phyloP scores from a whole-genome alignment of 2,113 vertebrate species.

The Rhabdomys dilectus region DNA sequence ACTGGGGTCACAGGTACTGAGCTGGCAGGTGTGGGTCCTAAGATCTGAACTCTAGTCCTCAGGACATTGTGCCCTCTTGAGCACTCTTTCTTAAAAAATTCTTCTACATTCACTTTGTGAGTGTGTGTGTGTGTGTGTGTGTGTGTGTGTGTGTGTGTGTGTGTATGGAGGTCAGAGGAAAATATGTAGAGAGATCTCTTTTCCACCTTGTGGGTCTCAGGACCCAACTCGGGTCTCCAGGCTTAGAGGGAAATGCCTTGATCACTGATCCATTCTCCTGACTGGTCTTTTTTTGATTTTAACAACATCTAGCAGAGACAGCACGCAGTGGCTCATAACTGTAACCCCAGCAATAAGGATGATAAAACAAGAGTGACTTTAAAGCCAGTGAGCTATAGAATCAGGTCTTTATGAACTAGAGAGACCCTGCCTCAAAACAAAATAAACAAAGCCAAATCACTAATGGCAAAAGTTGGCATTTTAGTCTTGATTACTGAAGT shows the following conservation, averaged over 20 bases:
- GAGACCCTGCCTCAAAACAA: background rate
- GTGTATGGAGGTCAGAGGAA: background rate
- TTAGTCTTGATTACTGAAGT: background rate
- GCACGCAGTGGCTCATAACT: no score
- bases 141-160: no score
- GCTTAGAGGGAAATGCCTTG: background rate
- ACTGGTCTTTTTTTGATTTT: background rate
- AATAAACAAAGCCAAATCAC: background rate
- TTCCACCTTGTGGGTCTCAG: background rate
- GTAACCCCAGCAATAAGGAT: background rate
- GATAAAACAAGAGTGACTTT: background rate
- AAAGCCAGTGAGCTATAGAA: no score
- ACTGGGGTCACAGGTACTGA: background rate
- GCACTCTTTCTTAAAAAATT: background rate
- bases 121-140: background rate
- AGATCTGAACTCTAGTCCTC: background rate
- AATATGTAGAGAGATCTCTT: background rate
- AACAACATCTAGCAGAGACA: background rate
- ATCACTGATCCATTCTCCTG: background rate
- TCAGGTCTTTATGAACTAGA: background rate
- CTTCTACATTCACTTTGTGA: background rate
- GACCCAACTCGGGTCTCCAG: background rate
- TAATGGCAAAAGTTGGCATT: background rate
- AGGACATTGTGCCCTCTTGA: background rate
- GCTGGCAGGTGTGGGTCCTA: background rate